Conservation (phyloP, 2,113 vertebrate species). For the Cololabis saira region DNA sequence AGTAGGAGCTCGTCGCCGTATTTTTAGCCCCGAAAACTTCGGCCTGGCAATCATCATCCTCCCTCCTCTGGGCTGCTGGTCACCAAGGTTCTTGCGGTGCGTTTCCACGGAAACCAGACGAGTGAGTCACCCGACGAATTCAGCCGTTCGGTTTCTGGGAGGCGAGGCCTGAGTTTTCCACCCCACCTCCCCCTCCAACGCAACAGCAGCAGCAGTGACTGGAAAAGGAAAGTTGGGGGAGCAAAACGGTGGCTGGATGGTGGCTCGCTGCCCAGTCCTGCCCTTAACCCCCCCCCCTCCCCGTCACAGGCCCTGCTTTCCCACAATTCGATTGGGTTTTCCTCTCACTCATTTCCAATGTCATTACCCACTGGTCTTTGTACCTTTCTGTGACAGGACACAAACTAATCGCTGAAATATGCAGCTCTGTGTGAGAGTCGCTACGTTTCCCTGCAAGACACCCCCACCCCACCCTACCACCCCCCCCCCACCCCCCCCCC, state of each 20-base stretch:
- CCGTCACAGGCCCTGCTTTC: conserved; percentile 7
- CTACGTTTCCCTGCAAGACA: neutral
- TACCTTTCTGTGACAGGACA: neutral
- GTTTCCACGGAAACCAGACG: conserved; percentile 72
- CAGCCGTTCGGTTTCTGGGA: conserved; percentile 38
- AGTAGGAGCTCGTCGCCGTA: conserved; percentile 16
- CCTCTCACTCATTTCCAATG: conserved; percentile 16
- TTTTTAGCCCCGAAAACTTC: conserved; percentile 61
- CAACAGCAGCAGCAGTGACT: neutral
- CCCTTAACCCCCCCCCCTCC: conserved; percentile 46
- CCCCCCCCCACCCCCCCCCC: too few relatives aligned
- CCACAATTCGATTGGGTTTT: neutral
- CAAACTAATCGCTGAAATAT: conserved; percentile 4
- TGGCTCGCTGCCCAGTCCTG: conserved; percentile 48
- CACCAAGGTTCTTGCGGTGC: conserved; percentile 47
- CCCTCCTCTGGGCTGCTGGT: conserved; percentile 49
- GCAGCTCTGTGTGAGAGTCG: neutral
- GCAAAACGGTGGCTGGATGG: conserved; percentile 39
- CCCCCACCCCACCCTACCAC: too few relatives aligned
- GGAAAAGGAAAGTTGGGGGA: conserved; percentile 57
- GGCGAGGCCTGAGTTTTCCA: conserved; percentile 24
- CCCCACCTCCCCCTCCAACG: conserved; percentile 15
- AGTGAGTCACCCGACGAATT: conserved; percentile 63
- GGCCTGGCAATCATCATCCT: conserved; percentile 58
- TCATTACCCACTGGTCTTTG: neutral